phyloP scores from a whole-genome alignment of 1,140 invertebrate species.

The Laupala kohalensis region DNA sequence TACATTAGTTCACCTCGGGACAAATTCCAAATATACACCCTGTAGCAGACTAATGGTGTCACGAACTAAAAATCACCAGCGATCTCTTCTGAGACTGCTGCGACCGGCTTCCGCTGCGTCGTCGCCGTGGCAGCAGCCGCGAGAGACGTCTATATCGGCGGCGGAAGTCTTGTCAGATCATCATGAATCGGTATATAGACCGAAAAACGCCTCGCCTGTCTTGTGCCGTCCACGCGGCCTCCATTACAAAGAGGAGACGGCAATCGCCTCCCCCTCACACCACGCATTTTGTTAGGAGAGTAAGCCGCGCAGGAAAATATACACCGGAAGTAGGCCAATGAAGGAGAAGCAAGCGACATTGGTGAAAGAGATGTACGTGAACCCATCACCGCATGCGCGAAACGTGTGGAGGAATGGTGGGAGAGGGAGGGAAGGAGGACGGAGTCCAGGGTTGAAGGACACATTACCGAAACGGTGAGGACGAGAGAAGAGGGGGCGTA shows the following conservation, averaged over 20 bases:
- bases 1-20: no score
- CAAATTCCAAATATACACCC: no score
- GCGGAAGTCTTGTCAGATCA: not conserved
- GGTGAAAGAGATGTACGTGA: not conserved
- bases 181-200: not conserved
- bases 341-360: not conserved
- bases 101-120: no score
- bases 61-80: no score
- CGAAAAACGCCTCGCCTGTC: not conserved
- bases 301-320: not conserved
- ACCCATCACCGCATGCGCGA: no score
- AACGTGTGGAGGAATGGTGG: not conserved
- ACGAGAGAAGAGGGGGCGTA: not conserved
- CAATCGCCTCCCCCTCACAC: no score
- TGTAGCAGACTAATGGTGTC: no score
- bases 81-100: no score
- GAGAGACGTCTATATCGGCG: not conserved
- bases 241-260: not conserved
- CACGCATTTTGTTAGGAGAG: no score
- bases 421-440: not conserved
- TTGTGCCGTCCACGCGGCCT: not conserved
- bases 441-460: not conserved
- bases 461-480: not conserved
- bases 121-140: no score
- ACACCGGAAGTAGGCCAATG: not conserved